Base-by-base conservation (phyloP, 2,113 vertebrate genomes). In the Strigops habroptila region DNA sequence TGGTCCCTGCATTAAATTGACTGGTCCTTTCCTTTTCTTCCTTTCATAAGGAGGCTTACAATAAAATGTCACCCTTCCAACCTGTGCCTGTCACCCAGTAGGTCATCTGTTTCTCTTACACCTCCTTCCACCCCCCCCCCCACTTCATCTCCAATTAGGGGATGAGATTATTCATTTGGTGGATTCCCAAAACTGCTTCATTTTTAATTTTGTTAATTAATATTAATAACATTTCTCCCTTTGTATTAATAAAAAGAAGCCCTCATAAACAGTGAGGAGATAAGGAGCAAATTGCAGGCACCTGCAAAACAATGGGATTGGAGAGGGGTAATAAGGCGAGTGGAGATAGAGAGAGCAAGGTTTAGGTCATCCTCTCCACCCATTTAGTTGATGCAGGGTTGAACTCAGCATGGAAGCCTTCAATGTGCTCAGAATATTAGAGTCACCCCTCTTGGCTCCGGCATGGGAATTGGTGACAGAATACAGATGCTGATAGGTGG, bases 1-100 rank as follows among this genome's bases (percentile, higher is more conserved):
- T 98, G 98, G 98, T 98, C 98, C 97, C 97, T 97, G 98, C 98
- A 98, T 98, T 98, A 98, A 98, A 99, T 98, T 98, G 98, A 99
- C 98, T 99, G 98, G 98, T 99, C 98, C 98, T 98, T 98, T 98
- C 98, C 98, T 98, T 99, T 99, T 98, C 98, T 99, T 98, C 98
- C 98, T 99, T 98, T 99, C 99, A 99, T 97, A 98, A 98, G 98
- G 98, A 98, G 97, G 98, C 98, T 98, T 98, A 99, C 98, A 99
- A 99, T 99, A 98, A 99, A 99, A 99, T 99, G 98, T 98, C 98
- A 99, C 98, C 99, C 98, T 97, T 98, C 98, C 98, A 99, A 99
- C 98, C 99, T 98, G 98, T 98, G 98, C 98, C 98, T 98, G 98
- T 99, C 98, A 98, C 98, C 98, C 97, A 98, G 98, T 98, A 98